A percentile compares a stretch with the other conserved stretches of the same genome.
phyloP scores from a whole-genome alignment of 1,140 invertebrate genomes.

The Laodelphax striatellus region DNA sequence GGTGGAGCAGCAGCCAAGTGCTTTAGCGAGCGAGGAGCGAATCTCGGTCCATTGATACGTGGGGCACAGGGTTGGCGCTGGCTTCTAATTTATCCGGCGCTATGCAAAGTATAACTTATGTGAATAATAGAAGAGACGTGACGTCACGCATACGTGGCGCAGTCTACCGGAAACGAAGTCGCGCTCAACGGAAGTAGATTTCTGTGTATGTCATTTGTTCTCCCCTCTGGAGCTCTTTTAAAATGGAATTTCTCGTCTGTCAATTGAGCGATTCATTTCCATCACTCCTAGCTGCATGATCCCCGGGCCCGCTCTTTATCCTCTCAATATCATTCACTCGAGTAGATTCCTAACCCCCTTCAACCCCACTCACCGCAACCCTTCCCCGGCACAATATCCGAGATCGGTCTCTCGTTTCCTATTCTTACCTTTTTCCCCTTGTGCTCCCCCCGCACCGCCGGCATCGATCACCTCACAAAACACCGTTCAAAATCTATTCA shows the following conservation, averaged over 20 bases:
- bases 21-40: no score
- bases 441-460: no score
- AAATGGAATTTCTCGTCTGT: constrained; percentile 3
- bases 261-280: constrained; percentile 3
- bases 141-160: neutral
- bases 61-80: neutral
- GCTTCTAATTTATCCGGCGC: constrained; percentile 1
- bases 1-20: no score
- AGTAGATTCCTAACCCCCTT: neutral
- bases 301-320: neutral
- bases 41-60: no score
- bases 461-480: no score
- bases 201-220: constrained; percentile 3
- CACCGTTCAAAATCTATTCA: no score
- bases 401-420: no score
- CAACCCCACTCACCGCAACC: neutral
- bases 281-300: constrained; percentile 3
- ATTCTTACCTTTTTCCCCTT: no score
- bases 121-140: neutral
- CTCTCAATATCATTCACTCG: constrained; percentile 1
- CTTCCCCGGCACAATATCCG: neutral
- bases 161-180: neutral
- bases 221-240: constrained; percentile 1
- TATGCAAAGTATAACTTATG: neutral
- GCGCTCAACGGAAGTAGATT: constrained; percentile 1